These are phyloP conservation scores for Nipponacmea schrenckii DNA, from an alignment of 2,888 invertebrate genomes.

Conservation along the genomic window DNA sequence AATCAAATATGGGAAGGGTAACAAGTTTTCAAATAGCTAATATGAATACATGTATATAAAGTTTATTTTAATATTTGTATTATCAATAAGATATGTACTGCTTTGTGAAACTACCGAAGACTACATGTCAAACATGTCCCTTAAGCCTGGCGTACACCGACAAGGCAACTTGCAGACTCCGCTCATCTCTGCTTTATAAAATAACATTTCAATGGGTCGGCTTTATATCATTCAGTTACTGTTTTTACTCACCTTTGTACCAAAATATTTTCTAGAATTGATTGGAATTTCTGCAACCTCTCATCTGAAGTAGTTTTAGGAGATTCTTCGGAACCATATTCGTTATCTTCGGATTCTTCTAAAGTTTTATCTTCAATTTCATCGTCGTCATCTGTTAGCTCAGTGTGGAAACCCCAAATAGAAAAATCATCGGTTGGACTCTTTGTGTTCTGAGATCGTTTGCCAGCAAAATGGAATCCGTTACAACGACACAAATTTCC, in stretches of 20 bases:
- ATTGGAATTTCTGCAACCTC: background rate
- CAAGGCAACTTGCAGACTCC: too few species aligned
- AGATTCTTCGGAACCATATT: background rate
- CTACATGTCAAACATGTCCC: too few species aligned
- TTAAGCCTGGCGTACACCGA: too few species aligned
- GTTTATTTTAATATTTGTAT: too few species aligned
- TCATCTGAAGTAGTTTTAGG: background rate
- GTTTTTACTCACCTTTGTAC: background rate
- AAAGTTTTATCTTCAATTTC: background rate
- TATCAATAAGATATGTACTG: too few species aligned
- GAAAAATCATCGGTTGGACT: background rate
- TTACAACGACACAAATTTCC: conserved; percentile 58
- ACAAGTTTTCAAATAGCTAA: too few species aligned
- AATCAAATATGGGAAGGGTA: too few species aligned
- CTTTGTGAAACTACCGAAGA: too few species aligned
- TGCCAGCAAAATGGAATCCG: conserved; percentile 60
- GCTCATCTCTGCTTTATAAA: too few species aligned
- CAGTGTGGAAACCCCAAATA: background rate
- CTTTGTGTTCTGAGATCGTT: conserved; percentile 26
- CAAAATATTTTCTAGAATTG: background rate
- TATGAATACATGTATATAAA: too few species aligned
- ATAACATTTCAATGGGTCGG: too few species aligned
- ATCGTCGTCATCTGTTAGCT: background rate
- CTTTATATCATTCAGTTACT: too few species aligned
- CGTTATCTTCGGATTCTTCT: background rate